Base-by-base conservation (phyloP, 2,888 invertebrate genomes). In the Brachypterus glaber region DNA sequence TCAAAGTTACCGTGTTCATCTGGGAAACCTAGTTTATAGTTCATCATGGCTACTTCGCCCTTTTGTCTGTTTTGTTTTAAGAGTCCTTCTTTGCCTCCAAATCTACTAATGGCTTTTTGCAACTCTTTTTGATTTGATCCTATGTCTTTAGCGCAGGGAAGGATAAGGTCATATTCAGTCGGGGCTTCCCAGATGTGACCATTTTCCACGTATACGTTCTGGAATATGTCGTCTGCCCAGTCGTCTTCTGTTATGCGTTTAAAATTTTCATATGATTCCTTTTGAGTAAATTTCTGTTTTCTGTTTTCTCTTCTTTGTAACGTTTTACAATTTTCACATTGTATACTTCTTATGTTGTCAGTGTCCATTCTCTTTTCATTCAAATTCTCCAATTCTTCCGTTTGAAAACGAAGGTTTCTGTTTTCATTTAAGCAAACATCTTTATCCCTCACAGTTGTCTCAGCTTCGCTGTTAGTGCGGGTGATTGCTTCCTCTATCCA, bases 1-100 rank as follows among this genome's bases (percentile, higher is more conserved):
- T 9, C 17, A 7, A 43, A 13, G 14, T 49, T 43, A 15, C 45
- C 41, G 3, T 43, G 39, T 12, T 37, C 26, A 32, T 48, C 46
- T 11, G 45, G 47, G 21, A 45, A 43, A 12, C 44, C 41, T 5
- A 47, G 29, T 8, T 45, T 32, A 13, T 40, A 40, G 8, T 33
- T 16, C 46, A 46, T 45, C 33, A 31, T 45, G 4, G 45, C 45
- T 17, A 37, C 39, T 21, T 42, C 45, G 8, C 43, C 44, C 25
- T 33, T 21, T 29, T 4, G 4, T 30, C 41, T 43, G 12, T 39
- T 33, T 30, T 44, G 44, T 17, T 35, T 35, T 18, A 18, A 15
- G 11, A 35, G 37, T 2, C 41, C 36, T 33, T 21, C 38, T 30
- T 15, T 39, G 2, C 37, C 38, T 35, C 40, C 42, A 21, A 42